Evolutionary conservation across 1,140 invertebrate genomes (phyloP).

Genomic region (Drosophila tristis): DNA sequence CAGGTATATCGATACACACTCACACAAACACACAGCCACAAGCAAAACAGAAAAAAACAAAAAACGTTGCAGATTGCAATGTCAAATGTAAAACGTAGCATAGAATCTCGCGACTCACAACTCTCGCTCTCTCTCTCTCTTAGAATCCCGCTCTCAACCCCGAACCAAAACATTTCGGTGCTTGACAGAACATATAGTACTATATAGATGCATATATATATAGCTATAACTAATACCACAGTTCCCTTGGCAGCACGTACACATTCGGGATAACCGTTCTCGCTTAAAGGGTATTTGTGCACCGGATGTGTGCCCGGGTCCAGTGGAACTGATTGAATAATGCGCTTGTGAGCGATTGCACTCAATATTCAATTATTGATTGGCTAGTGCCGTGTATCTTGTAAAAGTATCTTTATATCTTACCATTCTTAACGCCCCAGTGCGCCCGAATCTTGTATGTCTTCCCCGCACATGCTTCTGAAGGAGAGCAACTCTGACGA

Average conservation of each 20-base stretch:
- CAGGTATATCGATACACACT: conserved; percentile 67
- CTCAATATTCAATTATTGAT: too few relatives aligned
- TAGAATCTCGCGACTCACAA: conserved; percentile 68
- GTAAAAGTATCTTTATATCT: conserved; percentile 10
- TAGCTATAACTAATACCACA: conserved; percentile 50
- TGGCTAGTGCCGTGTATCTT: too few relatives aligned
- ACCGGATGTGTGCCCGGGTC: too few relatives aligned
- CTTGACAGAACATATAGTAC: conserved; percentile 28
- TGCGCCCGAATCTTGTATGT: conserved; percentile 47
- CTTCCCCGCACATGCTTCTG: conserved; percentile 35
- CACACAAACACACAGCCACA: conserved; percentile 43
- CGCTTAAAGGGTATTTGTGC: too few relatives aligned
- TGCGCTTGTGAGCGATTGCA: too few relatives aligned
- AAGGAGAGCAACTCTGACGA: conserved; percentile 9
- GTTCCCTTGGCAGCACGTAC: conserved; percentile 9
- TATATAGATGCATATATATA: conserved; percentile 20
- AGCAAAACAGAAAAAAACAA: conserved; percentile 7
- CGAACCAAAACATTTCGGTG: not conserved
- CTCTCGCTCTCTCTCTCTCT: conserved; percentile 32
- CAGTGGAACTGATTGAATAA: too few relatives aligned
- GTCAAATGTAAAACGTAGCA: conserved; percentile 55
- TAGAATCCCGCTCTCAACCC: conserved; percentile 11
- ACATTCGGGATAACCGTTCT: too few relatives aligned
- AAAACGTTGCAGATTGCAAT: conserved; percentile 36
- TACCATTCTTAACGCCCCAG: conserved; percentile 5